These are phyloP conservation scores for Drosophila algonquin DNA, from an alignment of 2,888 invertebrate genomes.

Conservation along the genomic window DNA sequence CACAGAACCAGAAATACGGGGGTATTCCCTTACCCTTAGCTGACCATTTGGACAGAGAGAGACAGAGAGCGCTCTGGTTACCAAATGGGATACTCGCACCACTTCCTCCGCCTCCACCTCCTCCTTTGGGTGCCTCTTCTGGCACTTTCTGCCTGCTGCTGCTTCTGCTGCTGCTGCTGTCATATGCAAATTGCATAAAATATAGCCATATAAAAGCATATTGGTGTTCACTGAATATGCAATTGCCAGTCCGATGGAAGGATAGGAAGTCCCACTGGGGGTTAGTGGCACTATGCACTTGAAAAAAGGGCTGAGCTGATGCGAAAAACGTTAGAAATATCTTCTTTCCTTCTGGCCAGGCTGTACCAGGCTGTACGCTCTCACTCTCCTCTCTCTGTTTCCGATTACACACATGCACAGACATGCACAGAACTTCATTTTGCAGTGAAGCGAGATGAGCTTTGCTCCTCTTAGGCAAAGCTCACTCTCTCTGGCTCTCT, in stretches of 20 bases:
- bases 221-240: conserved; percentile 75
- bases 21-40: conserved; percentile 7
- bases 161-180: conserved; percentile 42
- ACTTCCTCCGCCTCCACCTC: neutral
- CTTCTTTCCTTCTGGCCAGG: neutral
- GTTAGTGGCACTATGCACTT: conserved; percentile 32
- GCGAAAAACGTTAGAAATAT: neutral
- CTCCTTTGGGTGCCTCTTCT: neutral
- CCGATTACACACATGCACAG: neutral
- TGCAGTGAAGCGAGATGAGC: no score
- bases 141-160: conserved; percentile 9
- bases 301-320: neutral
- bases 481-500: neutral
- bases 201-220: conserved; percentile 72
- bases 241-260: conserved; percentile 24
- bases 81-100: conserved; percentile 42
- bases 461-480: neutral
- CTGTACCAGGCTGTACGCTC: neutral
- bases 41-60: neutral
- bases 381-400: neutral
- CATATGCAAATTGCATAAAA: conserved; percentile 76
- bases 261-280: neutral
- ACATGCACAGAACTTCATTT: neutral
- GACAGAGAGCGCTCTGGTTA: conserved; percentile 34
- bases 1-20: neutral